phyloP scores from a whole-genome alignment of 2,888 invertebrate genomes.

The Globia sparganii region DNA sequence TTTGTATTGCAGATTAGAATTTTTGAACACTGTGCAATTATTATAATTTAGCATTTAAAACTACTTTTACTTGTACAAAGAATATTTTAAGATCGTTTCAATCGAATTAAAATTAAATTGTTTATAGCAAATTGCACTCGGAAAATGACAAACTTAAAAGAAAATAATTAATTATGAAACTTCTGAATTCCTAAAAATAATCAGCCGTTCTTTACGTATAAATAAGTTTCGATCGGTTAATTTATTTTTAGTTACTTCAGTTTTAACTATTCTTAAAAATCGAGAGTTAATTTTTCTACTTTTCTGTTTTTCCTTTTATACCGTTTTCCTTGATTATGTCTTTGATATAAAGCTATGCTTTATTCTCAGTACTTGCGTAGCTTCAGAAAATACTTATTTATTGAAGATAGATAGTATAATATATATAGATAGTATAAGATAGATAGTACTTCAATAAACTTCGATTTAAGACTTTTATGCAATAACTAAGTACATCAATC shows the following conservation, averaged over 20 bases:
- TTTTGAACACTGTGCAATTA: slow-evolving; percentile 40
- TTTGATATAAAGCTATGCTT: background rate
- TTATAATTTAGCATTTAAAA: slow-evolving; percentile 37
- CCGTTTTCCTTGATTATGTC: background rate
- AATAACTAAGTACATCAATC: background rate
- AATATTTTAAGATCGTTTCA: background rate
- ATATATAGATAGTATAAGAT: too few species aligned
- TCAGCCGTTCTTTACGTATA: background rate
- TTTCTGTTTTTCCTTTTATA: background rate
- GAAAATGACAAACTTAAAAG: background rate
- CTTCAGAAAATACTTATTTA: background rate
- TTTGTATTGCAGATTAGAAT: slow-evolving; percentile 59
- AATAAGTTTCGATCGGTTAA: background rate
- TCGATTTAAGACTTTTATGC: slow-evolving; percentile 6
- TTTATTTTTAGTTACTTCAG: background rate
- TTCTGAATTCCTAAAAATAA: background rate
- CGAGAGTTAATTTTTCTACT: background rate
- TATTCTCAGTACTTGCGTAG: background rate
- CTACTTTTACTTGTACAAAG: slow-evolving; percentile 15
- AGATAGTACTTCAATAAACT: too few species aligned
- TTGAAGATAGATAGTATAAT: too few species aligned
- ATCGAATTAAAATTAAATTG: background rate
- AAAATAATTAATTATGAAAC: background rate
- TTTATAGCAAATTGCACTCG: background rate
- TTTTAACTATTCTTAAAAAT: background rate